Evolutionary conservation across 1,140 invertebrate genomes (phyloP), one percentile per base, ranked within the genome.

Genomic region (Calliphora vicina): DNA sequence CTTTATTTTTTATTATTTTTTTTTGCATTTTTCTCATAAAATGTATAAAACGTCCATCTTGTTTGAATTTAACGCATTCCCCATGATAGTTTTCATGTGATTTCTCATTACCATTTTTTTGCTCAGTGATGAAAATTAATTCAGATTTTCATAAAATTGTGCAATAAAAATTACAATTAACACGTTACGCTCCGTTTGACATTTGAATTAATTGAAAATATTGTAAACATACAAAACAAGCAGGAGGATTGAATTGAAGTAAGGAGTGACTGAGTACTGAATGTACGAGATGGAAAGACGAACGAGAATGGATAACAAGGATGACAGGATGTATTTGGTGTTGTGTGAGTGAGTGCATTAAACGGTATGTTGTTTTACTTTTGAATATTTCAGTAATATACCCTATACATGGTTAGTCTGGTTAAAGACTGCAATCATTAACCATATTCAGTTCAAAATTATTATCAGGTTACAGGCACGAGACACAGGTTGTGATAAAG

Each of bases 161-260:
- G 88, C 87, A 89, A 89, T 89, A 86, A 85, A 85, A 88, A 89
- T 88, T 87, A 88, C 89, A 88, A 89, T 89, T 89, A 89, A 89
- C 88, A 89, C 86, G 88, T 85, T 87, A 89, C 88, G 88, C 88
- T 89, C 87, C 87, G 88, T 89, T 89, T 89, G 88, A 89, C 87
- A 87, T 89, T 89, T 89, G 88, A 89, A 89, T 89, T 89, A 89
- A 89, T 89, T 89, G 88, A 89, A 88, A 86, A 78, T 78, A 43
- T 78, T 78, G 74, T 78, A 45, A 82, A 72, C 17, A 43, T 20
- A 20, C 10, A 78, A 35, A 29, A 83, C 23, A 42, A 67, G 61
- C 81, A n/a, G 29, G 20, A 17, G 61, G 42, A 27, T 4, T n/a
- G n/a, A n/a, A n/a, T n/a, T 20, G 13, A 50, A 13, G 45, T 26